Conservation (phyloP, 2,113 vertebrate genomes). For the Crotalus helleri region DNA sequence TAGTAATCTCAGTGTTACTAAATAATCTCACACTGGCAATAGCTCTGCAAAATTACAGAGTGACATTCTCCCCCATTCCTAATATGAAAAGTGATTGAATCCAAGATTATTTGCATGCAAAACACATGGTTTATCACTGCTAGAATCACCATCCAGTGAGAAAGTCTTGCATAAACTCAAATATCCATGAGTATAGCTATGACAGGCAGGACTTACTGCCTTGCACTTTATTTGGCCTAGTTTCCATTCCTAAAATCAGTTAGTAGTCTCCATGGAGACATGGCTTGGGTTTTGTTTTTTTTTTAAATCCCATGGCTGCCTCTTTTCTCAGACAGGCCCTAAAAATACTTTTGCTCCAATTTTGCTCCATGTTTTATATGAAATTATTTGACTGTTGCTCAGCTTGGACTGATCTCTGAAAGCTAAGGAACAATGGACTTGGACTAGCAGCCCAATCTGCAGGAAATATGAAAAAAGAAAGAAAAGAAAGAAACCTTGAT, state of each 20-base stretch:
- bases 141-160: neutral
- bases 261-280: neutral
- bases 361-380: neutral
- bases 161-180: neutral
- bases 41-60: neutral
- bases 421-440: neutral
- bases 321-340: neutral
- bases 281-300: neutral
- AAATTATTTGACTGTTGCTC: neutral
- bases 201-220: neutral
- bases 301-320: neutral
- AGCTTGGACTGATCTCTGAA: neutral
- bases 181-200: neutral
- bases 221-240: neutral
- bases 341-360: neutral
- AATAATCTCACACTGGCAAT: neutral
- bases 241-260: neutral
- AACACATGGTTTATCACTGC: neutral
- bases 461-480: neutral
- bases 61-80: neutral
- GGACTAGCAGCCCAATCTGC: neutral
- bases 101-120: neutral
- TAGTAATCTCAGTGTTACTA: neutral
- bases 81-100: neutral
- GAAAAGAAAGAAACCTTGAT: neutral